phyloP scores from a whole-genome alignment of 2,888 invertebrate genomes.

The Odontothrips loti region DNA sequence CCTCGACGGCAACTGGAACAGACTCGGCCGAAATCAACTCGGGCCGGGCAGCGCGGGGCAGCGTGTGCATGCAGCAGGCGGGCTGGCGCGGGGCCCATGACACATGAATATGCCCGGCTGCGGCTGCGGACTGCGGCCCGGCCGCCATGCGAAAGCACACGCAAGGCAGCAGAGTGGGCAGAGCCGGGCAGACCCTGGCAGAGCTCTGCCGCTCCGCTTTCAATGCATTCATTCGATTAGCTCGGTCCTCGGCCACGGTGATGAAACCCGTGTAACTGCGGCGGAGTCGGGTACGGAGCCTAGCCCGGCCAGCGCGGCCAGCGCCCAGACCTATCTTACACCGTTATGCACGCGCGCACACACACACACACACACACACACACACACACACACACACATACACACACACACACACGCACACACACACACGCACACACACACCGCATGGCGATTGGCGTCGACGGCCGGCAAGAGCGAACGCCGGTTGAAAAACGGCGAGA shows the following conservation, averaged over 20 bases:
- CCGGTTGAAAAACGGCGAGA: too few relatives aligned
- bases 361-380: too few relatives aligned
- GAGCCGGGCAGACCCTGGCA: not conserved
- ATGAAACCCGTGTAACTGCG: not conserved
- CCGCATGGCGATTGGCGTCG: too few relatives aligned
- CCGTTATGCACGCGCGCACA: too few relatives aligned
- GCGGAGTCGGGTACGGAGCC: not conserved
- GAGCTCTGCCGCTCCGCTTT: not conserved
- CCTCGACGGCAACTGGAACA: too few relatives aligned
- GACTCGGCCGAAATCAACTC: not conserved
- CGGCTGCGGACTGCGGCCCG: not conserved
- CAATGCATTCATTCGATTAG: slow-evolving; percentile 26
- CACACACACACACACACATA: too few relatives aligned
- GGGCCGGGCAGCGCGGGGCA: not conserved
- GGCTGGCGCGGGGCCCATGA: not conserved
- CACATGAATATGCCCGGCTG: not conserved
- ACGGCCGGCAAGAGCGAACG: too few relatives aligned
- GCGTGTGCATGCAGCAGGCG: not conserved
- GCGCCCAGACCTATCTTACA: too few relatives aligned
- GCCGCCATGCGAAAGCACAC: too few relatives aligned
- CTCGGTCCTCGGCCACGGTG: not conserved
- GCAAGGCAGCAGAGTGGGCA: not conserved
- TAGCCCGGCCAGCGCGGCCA: too few relatives aligned
- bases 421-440: too few relatives aligned
- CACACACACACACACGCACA: too few relatives aligned